Evolutionary conservation across 2,888 invertebrate species (phyloP), one percentile per base, ranked within the genome.

Genomic region (Callosobruchus maculatus): DNA sequence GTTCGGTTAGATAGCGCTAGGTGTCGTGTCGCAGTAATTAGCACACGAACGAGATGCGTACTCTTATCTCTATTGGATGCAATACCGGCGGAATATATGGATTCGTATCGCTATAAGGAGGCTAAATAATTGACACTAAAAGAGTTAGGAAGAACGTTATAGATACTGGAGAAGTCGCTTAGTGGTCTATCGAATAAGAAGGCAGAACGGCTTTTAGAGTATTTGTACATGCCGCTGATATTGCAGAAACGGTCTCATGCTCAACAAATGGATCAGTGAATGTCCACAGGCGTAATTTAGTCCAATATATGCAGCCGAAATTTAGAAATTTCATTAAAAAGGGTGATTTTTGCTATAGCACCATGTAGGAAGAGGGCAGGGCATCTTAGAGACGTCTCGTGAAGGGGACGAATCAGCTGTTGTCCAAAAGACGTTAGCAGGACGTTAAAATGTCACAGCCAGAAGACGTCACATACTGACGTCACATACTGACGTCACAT

Each of bases 321-420:
- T n/a, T n/a, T n/a, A n/a, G n/a, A n/a, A n/a, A n/a, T n/a, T n/a
- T n/a, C n/a, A n/a, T n/a, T n/a, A n/a, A 81, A 81, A 66, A 74
- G 69, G 31, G 74, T 80, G 1, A 18, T 13, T 18, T 1, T 49
- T 13, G 9, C 18, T 77, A 77, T 76, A 76, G 76, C 78, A 77
- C 80, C 78, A 81, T 81, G 78, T 83, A 78, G 67, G 18, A 79
- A 86, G 86, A 86, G 86, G 86, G 86, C 84, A 81, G 80, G 80
- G 75, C 77, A 67, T 72, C 69, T 84, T 49, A 49, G 85, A 85
- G 85, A n/a, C n/a, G n/a, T n/a, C n/a, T n/a, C n/a, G n/a, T n/a
- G n/a, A n/a, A n/a, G n/a, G n/a, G n/a, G n/a, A n/a, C n/a, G n/a
- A n/a, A n/a, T n/a, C n/a, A n/a, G n/a, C n/a, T n/a, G n/a, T n/a